Evolutionary conservation across 2,888 invertebrate genomes (phyloP).

Genomic region (Epirrhoe alternata): DNA sequence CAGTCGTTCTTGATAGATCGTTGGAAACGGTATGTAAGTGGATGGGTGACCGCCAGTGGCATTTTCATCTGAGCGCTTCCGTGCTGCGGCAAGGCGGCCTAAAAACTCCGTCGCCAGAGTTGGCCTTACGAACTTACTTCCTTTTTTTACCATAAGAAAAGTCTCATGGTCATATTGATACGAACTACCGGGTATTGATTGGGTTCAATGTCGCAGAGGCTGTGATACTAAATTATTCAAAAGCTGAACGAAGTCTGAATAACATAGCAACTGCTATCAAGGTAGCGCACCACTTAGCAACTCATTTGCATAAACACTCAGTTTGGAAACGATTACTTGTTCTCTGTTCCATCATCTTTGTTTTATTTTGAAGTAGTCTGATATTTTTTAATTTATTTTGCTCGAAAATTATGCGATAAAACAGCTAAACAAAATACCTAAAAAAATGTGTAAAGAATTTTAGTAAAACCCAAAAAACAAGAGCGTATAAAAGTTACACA

Average conservation of each 20-base stretch:
- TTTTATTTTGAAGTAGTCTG: not conserved
- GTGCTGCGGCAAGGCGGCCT: too few relatives aligned
- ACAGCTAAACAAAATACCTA: too few relatives aligned
- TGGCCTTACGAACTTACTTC: too few relatives aligned
- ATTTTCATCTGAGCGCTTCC: too few relatives aligned
- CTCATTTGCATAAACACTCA: not conserved
- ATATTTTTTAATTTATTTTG: not conserved
- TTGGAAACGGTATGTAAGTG: too few relatives aligned
- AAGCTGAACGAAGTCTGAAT: not conserved
- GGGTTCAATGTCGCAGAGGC: not conserved
- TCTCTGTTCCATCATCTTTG: not conserved
- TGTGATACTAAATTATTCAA: not conserved
- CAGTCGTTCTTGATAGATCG: too few relatives aligned
- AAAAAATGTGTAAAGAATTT: too few relatives aligned
- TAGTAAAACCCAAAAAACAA: too few relatives aligned
- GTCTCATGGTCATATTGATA: slow-evolving; percentile 2
- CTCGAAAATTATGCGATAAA: too few relatives aligned
- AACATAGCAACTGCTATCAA: slow-evolving; percentile 1
- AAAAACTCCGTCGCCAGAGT: too few relatives aligned
- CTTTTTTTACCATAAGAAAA: not conserved
- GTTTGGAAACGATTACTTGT: not conserved
- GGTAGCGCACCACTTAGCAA: not conserved
- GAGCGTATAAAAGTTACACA: too few relatives aligned
- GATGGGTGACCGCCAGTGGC: too few relatives aligned
- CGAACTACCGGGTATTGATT: not conserved